Base-by-base conservation (phyloP, 2,888 invertebrate species). In the Spialia ferax region DNA sequence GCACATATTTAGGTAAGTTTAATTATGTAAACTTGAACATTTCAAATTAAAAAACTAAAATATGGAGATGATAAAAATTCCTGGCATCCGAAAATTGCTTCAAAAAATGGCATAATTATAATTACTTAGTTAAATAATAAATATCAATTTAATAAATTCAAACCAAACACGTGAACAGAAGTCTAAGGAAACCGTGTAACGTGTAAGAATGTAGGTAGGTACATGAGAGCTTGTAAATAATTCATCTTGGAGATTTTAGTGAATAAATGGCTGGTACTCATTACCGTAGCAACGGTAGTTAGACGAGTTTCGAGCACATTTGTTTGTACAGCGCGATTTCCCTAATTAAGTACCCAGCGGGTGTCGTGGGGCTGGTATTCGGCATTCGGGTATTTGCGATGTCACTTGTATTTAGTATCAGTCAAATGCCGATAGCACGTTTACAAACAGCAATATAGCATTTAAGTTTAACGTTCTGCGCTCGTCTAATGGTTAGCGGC, bases 291-390 rank as follows among this genome's bases (percentile, higher is more conserved):
- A 66, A 66, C 66, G 74, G 77, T 79, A 77, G 82, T 84, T 84
- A 83, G 83, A 79, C 83, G 82, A 82, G 83, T 85, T 81, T 80
- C 79, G 80, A 83, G 80, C 77, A 79, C 75, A 77, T 52, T 22
- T 52, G 52, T 48, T 82, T 84, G 85, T 87, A 87, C 85, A 86
- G 79, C 78, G 79, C 86, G 85, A 88, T 90, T 88, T 89, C 84
- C 82, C 87, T 91, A 91, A 90, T 91, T 89, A 89, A 86, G 85
- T 82, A 86, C 77, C 78, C 84, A 79, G 73, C 75, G 81, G 78
- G 80, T 83, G 81, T 81, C 78, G 78, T 75, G n/a, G 54, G n/a
- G 79, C 72, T 68, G 70, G 71, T 74, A 73, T 75, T 77, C 74
- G 76, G 48, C 48, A 48, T 48, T 48, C 73, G 75, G 72, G 77